Conservation (phyloP, 2,888 invertebrate species). For the Omphaloscelis lunosa region DNA sequence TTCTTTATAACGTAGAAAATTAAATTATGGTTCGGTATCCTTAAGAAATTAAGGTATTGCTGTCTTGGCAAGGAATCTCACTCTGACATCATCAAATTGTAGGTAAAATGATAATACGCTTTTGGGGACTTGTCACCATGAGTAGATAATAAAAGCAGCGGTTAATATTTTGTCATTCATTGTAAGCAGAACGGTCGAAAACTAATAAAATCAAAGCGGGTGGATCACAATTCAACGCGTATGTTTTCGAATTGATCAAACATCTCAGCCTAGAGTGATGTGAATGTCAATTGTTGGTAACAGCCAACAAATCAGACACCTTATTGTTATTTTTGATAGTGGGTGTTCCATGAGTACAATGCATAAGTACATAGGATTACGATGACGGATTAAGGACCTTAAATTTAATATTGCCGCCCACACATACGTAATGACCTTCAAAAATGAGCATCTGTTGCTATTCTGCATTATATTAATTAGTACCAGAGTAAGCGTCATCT, state of each 20-base stretch:
- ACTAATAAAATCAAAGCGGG: neutral
- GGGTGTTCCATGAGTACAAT: conserved; percentile 12
- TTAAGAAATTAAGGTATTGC: too few relatives aligned
- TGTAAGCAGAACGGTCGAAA: neutral
- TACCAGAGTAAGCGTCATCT: neutral
- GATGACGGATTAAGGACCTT: neutral
- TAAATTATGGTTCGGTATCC: too few relatives aligned
- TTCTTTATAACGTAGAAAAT: too few relatives aligned
- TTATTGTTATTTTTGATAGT: conserved; percentile 38
- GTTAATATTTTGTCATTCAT: neutral
- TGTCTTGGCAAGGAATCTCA: too few relatives aligned
- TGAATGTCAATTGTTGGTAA: conserved; percentile 20
- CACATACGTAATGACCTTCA: neutral
- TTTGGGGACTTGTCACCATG: neutral
- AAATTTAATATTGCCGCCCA: conserved; percentile 8
- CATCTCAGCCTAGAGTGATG: neutral
- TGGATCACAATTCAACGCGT: neutral
- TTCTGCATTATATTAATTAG: neutral
- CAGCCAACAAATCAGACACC: conserved; percentile 30
- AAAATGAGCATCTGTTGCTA: neutral
- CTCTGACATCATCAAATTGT: too few relatives aligned
- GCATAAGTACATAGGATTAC: neutral
- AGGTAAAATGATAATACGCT: too few relatives aligned
- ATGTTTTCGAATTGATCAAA: neutral
- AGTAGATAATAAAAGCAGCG: neutral